Evolutionary conservation across 2,888 invertebrate genomes (phyloP).

Genomic region (Drosophila stalkeri): DNA sequence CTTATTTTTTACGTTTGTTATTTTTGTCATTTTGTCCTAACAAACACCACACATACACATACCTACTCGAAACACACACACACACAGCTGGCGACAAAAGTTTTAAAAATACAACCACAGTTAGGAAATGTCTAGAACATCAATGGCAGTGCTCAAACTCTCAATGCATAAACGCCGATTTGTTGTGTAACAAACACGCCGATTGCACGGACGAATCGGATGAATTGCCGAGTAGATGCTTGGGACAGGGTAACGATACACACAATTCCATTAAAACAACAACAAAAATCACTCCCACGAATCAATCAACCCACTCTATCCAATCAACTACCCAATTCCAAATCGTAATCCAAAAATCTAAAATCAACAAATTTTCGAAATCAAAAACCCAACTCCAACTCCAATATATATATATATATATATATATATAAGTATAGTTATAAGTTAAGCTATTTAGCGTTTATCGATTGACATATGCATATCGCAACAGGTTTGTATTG

Average conservation of each 20-base stretch:
- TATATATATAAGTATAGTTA: constrained; percentile 13
- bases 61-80: constrained; percentile 15
- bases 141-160: constrained; percentile 89
- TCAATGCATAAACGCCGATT: constrained; percentile 87
- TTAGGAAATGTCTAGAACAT: constrained; percentile 72
- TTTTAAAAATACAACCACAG: constrained; percentile 42
- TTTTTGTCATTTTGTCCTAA: constrained; percentile 40
- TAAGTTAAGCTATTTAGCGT: constrained; percentile 31
- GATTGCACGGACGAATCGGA: constrained; percentile 89
- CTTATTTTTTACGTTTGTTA: constrained; percentile 33
- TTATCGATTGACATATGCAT: constrained; percentile 3
- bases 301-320: background rate
- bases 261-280: constrained; percentile 23
- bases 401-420: background rate
- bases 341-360: background rate
- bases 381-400: constrained; percentile 1
- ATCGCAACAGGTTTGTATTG: constrained; percentile 47
- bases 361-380: background rate
- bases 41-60: constrained; percentile 16
- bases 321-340: background rate
- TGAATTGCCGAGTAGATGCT: constrained; percentile 84
- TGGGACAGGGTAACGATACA: constrained; percentile 76
- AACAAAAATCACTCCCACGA: background rate
- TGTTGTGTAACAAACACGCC: constrained; percentile 86
- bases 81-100: constrained; percentile 40